Base-by-base conservation (phyloP, 2,113 vertebrate genomes). In the Istiophorus platypterus region DNA sequence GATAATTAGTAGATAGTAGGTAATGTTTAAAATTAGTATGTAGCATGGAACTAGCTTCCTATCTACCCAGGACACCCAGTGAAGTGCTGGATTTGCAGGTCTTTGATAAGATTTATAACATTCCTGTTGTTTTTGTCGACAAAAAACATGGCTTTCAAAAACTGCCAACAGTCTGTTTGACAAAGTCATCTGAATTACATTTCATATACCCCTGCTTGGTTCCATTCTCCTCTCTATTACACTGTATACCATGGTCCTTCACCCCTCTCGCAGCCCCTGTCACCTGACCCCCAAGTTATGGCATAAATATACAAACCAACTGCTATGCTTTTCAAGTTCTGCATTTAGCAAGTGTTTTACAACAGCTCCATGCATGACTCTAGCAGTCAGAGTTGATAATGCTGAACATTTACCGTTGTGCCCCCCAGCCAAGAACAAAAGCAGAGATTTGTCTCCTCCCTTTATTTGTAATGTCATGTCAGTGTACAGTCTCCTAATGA, bases 341-440 rank as follows among this genome's bases (percentile, higher is more conserved):
- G 62, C 67, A 75, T 86, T 89, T 84, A 86, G 70, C 81, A 90
- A 86, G 80, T 89, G 71, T 83, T 85, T 82, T 78, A 84, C 72
- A 87, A 20, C 71, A 63, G 64, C 57, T 77, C 62, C 54, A 57
- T 26, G 41, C 78, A 65, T 67, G 71, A 76, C 49, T 80, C 49
- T 45, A 66, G 61, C 52, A 88, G 81, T 91, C 87, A 90, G 77
- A 85, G 85, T 88, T 72, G 75, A 89, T 90, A 76, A 89, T 29
- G 58, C 20, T 80, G 62, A 88, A 88, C 88, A 86, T 88, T 89
- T 80, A 73, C 78, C 24, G 26, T n/a, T 1, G 68, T 78, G 75
- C 76, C 88, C 73, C 24, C 42, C 4, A 62, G 87, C 64, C 74
- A 73, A 0, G 24, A 72, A 79, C 72, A 75, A 58, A 72, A 80